Percentiles rank a stretch among this genome's conserved stretches.
Evolutionary conservation across 2,113 vertebrate species (phyloP).

Genomic region (Eptesicus fuscus): DNA sequence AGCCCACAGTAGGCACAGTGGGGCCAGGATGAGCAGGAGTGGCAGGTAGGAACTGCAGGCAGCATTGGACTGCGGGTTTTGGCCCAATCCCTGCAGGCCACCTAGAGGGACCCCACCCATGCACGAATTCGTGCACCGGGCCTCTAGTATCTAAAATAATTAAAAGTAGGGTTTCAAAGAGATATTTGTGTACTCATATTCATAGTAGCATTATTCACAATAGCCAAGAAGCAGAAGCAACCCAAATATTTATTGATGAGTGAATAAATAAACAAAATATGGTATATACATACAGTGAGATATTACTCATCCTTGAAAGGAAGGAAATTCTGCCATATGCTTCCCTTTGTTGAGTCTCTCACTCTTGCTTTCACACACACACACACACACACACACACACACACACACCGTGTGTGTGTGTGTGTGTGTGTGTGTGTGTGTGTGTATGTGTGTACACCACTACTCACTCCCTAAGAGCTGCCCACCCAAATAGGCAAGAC

Average conservation of each 20-base stretch:
- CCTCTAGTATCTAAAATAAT: not conserved
- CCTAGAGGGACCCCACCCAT: no score
- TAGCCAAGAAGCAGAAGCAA: not conserved
- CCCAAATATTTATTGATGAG: not conserved
- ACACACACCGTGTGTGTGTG: no score
- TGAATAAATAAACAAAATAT: not conserved
- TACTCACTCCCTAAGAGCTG: not conserved
- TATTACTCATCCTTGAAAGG: not conserved
- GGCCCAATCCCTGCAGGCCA: no score
- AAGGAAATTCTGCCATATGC: not conserved
- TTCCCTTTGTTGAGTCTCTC: no score
- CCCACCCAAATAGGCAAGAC: not conserved
- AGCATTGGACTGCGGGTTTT: no score
- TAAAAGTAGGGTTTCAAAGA: not conserved
- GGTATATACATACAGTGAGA: not conserved
- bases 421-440: no score
- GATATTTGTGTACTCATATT: not conserved
- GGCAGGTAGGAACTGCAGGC: no score
- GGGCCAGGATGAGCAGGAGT: no score
- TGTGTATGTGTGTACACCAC: not conserved
- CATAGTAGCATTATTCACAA: not conserved
- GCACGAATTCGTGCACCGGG: no score
- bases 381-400: no score
- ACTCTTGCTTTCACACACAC: no score
- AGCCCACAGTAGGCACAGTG: no score